Percentiles rank a stretch among this genome's conserved stretches.
phyloP scores from a whole-genome alignment of 2,888 invertebrate species.

The Plutella xylostella region DNA sequence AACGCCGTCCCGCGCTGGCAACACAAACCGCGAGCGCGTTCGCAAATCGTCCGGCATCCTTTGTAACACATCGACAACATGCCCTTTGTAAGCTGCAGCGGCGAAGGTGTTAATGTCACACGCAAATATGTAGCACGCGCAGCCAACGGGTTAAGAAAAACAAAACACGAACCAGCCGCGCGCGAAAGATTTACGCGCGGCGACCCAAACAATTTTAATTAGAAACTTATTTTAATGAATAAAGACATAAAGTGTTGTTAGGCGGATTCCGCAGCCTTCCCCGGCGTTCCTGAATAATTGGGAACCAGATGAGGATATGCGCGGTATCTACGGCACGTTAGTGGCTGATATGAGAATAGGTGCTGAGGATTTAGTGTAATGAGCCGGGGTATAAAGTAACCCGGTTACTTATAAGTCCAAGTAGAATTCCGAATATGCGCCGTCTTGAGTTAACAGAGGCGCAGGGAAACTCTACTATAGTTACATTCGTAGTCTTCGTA shows the following conservation, averaged over 20 bases:
- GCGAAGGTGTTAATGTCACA: constrained; percentile 41
- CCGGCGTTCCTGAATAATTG: constrained; percentile 46
- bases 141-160: no score
- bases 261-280: constrained; percentile 31
- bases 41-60: constrained; percentile 41
- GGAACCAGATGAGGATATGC: constrained; percentile 46
- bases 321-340: constrained; percentile 30
- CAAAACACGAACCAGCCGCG: constrained; percentile 31
- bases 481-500: no score
- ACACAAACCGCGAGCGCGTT: constrained; percentile 30
- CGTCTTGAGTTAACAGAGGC: no score
- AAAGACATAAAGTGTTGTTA: constrained; percentile 42
- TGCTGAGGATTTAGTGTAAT: no score
- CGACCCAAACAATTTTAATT: constrained; percentile 52
- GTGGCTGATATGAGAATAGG: not conserved
- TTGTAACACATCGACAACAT: no score
- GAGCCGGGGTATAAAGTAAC: no score
- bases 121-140: constrained; percentile 43
- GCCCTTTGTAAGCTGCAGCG: constrained; percentile 33
- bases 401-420: no score
- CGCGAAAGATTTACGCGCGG: constrained; percentile 36
- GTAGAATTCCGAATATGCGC: no score
- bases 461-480: no score
- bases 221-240: constrained; percentile 48
- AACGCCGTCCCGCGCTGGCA: not conserved